Percentiles rank a stretch among this genome's conserved stretches.
These are phyloP conservation scores for Ptyas mucosa DNA, from an alignment of 2,113 vertebrate genomes.

Conservation along the genomic window DNA sequence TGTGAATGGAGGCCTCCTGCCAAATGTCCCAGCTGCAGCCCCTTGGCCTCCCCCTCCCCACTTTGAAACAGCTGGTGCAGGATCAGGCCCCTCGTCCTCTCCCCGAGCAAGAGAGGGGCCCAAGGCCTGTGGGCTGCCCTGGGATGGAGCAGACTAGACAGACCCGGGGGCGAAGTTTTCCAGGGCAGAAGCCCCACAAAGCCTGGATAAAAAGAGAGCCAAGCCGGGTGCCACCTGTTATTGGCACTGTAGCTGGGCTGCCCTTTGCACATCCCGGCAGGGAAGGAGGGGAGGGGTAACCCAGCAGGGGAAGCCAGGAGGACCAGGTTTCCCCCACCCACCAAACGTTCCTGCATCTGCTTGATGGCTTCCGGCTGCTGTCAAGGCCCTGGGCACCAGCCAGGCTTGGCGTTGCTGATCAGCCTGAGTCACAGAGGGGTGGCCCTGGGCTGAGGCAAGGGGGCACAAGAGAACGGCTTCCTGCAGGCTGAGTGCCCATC, in stretches of 20 bases:
- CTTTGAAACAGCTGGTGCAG: neutral
- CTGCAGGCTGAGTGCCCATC: neutral
- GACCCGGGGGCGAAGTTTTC: neutral
- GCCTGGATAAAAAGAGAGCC: constrained; percentile 61
- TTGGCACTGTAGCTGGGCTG: neutral
- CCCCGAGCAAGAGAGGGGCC: neutral
- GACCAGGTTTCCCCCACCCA: constrained; percentile 46
- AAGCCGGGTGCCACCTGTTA: constrained; percentile 52
- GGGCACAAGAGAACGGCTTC: neutral
- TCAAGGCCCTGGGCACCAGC: constrained; percentile 19
- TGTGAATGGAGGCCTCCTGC: neutral
- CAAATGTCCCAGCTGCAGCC: neutral
- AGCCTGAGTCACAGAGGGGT: constrained; percentile 34
- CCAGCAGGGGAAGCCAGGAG: constrained; percentile 20
- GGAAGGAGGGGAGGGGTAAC: neutral
- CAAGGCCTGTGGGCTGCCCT: neutral
- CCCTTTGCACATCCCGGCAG: neutral
- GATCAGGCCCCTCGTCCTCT: neutral
- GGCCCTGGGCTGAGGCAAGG: neutral
- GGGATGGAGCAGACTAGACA: neutral
- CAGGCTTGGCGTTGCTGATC: constrained; percentile 55
- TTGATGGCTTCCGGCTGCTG: constrained; percentile 38
- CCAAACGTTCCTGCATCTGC: neutral
- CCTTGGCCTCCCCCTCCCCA: neutral
- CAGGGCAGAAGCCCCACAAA: neutral